Evolutionary conservation across 2,888 invertebrate species (phyloP), one percentile per base, ranked within the genome.

Genomic region (Malthinus flaveolus): DNA sequence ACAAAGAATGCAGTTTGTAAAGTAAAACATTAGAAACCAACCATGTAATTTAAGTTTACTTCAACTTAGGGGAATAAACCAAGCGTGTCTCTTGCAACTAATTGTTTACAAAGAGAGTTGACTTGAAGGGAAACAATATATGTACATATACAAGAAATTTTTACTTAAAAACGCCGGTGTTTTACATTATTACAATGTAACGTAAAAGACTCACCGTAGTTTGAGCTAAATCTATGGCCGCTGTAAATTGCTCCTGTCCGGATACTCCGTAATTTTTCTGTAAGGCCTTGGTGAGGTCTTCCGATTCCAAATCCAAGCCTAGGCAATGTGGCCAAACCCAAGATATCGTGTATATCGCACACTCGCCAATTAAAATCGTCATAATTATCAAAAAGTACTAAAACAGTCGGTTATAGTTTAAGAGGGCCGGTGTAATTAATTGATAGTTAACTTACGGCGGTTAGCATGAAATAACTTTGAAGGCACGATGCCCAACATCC

Each of bases 401-500:
- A 23, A 80, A 80, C 61, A 11, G 37, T 48, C 2, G 23, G 3
- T 23, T 1, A 44, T 39, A 44, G 10, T 15, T 15, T 31, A n/a
- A 32, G 31, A 32, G 10, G n/a, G 3, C 3, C 3, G 10, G 3
- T 9, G 2, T 10, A 46, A 9, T 10, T 33, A 8, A 42, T n/a
- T n/a, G n/a, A n/a, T n/a, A 42, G 8, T 23, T 44, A n/a, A 79
- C 85, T 84, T 81, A 89, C 89, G 60, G 86, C 75, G 51, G 85
- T 85, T n/a, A 91, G 80, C 63, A 89, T 84, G 66, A 86, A 86
- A 70, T 88, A 90, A 68, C 87, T 90, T 64, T 88, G 86, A 68
- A 90, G 81, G 70, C 89, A 90, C 0, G 89, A 87, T 0, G 90
- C 90, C 91, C 91, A 92, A 75, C 90, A 92, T 46, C 92, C 92